A percentile compares a stretch with the other conserved stretches of the same genome.
Conservation (phyloP, 1,140 invertebrate genomes). For the Drosophila nigrodunni region DNA sequence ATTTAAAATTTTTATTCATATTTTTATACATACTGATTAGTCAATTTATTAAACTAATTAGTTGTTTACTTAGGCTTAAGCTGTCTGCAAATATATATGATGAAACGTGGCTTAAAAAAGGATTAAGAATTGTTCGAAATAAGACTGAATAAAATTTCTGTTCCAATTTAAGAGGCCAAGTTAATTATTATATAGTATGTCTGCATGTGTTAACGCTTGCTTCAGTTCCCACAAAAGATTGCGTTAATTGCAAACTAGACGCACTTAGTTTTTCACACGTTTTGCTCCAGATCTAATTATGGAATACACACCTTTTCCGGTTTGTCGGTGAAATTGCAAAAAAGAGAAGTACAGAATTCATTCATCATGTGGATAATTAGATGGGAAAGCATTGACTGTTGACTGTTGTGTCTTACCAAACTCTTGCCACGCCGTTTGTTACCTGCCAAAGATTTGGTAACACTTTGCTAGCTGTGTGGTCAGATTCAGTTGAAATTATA, state of each 20-base stretch:
- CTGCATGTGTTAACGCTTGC: not conserved
- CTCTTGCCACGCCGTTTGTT: constrained; percentile 8
- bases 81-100: too few relatives aligned
- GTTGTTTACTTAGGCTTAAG: too few relatives aligned
- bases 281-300: constrained; percentile 66
- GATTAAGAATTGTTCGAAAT: too few relatives aligned
- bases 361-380: constrained; percentile 65
- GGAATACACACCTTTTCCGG: constrained; percentile 64
- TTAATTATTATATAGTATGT: too few relatives aligned
- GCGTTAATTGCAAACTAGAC: constrained; percentile 50
- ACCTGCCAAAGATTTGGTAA: constrained; percentile 39
- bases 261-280: constrained; percentile 65
- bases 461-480: constrained; percentile 60
- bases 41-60: too few relatives aligned
- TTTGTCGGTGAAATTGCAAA: constrained; percentile 40
- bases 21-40: too few relatives aligned
- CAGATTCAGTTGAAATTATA: constrained; percentile 34
- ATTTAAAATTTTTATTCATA: too few relatives aligned
- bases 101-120: too few relatives aligned
- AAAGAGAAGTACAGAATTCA: constrained; percentile 33
- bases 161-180: too few relatives aligned
- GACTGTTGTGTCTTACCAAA: not conserved
- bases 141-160: too few relatives aligned
- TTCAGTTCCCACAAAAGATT: constrained; percentile 30
- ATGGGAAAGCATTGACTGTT: constrained; percentile 30